Percentiles rank a stretch among this genome's conserved stretches.
Conservation (phyloP, 2,888 invertebrate species). For the Aethes cnicana region DNA sequence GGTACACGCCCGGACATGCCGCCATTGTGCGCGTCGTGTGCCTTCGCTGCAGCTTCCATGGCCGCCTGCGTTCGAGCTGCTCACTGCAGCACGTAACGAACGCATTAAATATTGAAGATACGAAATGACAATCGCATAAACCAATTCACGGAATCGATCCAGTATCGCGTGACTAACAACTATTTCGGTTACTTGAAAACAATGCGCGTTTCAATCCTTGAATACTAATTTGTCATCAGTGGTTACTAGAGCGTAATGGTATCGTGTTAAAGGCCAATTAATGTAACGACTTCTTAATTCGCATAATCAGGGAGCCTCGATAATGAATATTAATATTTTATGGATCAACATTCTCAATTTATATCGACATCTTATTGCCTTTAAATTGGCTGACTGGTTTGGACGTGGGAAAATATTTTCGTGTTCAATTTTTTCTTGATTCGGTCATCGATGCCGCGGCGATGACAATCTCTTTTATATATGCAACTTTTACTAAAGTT, state of each 20-base stretch:
- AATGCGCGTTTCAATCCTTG: conserved; percentile 26
- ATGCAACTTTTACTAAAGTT: conserved; percentile 1
- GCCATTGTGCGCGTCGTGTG: conserved; percentile 10
- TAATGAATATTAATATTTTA: no score
- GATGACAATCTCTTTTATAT: conserved; percentile 11
- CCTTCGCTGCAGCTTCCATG: not conserved
- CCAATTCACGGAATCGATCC: conserved; percentile 23
- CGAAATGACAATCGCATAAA: conserved; percentile 24
- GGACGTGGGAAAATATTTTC: no score
- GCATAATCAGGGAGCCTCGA: conserved; percentile 8
- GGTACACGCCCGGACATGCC: conserved; percentile 39
- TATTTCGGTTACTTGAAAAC: conserved; percentile 22
- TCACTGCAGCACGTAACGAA: conserved; percentile 17
- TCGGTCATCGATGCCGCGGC: not conserved
- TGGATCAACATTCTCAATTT: not conserved
- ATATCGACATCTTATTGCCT: conserved; percentile 2
- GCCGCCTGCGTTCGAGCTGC: not conserved
- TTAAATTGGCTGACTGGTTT: not conserved
- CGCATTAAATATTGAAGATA: conserved; percentile 13
- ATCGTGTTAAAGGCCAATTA: conserved; percentile 25
- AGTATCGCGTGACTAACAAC: conserved; percentile 17
- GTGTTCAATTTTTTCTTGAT: not conserved
- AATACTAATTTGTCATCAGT: conserved; percentile 29
- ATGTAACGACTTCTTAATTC: conserved; percentile 13
- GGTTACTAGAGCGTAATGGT: conserved; percentile 13